These are phyloP conservation scores for Reticulitermes lucifugus DNA, from an alignment of 2,888 invertebrate genomes.

Conservation along the genomic window DNA sequence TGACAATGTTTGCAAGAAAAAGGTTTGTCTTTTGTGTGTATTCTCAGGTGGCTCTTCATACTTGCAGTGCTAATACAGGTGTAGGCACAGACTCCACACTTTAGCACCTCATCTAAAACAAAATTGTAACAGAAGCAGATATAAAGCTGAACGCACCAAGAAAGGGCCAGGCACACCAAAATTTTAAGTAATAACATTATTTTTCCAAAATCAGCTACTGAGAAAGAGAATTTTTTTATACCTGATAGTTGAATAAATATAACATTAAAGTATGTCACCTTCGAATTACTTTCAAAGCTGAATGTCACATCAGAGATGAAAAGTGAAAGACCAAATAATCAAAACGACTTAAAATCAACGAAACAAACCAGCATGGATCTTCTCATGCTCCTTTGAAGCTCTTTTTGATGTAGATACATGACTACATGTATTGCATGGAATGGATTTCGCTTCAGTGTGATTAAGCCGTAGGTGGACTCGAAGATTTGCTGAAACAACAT, in stretches of 20 bases:
- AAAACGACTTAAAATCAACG: not conserved
- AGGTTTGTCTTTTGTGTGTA: conserved; percentile 43
- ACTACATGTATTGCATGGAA: conserved; percentile 59
- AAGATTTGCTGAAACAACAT: conserved; percentile 58
- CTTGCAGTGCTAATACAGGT: conserved; percentile 37
- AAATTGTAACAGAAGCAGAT: not conserved
- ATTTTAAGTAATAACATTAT: too few relatives aligned
- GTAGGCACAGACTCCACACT: conserved; percentile 50
- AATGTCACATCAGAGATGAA: too few relatives aligned
- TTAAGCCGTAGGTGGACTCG: conserved; percentile 60
- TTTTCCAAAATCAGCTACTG: too few relatives aligned
- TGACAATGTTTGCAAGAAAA: conserved; percentile 49
- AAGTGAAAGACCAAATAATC: too few relatives aligned
- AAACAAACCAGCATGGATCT: conserved; percentile 55
- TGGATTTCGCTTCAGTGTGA: conserved; percentile 58
- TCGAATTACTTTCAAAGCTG: too few relatives aligned
- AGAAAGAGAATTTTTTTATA: too few relatives aligned
- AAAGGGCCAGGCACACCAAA: too few relatives aligned
- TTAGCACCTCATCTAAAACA: conserved; percentile 49
- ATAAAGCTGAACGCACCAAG: not conserved
- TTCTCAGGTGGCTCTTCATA: conserved; percentile 48
- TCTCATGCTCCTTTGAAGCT: conserved; percentile 58
- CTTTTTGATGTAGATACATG: conserved; percentile 59
- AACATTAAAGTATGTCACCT: too few relatives aligned
- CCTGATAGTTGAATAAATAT: too few relatives aligned